phyloP scores from a whole-genome alignment of 2,888 invertebrate species.

The Drosophila macrospina region DNA sequence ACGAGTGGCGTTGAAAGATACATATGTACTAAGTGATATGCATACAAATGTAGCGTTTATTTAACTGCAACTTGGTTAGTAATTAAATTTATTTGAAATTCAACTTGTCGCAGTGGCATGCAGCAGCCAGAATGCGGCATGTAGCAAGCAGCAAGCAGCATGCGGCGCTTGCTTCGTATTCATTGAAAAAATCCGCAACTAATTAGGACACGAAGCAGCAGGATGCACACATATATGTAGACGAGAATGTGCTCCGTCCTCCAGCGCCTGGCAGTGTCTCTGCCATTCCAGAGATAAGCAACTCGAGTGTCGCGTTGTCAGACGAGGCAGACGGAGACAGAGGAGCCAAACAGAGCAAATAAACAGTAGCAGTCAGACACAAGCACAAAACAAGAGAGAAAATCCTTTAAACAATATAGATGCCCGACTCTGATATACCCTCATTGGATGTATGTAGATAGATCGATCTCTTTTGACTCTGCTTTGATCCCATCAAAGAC shows the following conservation, averaged over 20 bases:
- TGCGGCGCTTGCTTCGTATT: slow-evolving; percentile 40
- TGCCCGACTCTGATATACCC: slow-evolving; percentile 14
- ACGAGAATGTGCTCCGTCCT: slow-evolving; percentile 25
- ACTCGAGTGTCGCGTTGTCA: slow-evolving; percentile 41
- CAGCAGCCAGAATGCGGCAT: slow-evolving; percentile 33
- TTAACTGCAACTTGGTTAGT: slow-evolving; percentile 64
- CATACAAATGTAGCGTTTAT: slow-evolving; percentile 49
- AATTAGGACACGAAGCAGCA: slow-evolving; percentile 64
- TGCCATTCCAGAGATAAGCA: slow-evolving; percentile 52
- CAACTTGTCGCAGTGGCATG: slow-evolving; percentile 66
- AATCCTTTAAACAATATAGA: background rate
- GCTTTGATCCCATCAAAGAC: background rate
- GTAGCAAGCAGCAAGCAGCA: slow-evolving; percentile 28
- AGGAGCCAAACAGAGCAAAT: slow-evolving; percentile 44
- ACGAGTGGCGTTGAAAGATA: slow-evolving; percentile 36
- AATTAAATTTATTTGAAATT: slow-evolving; percentile 74
- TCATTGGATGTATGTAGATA: background rate
- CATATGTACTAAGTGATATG: slow-evolving; percentile 11
- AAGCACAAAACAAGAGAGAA: slow-evolving; percentile 20
- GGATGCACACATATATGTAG: slow-evolving; percentile 32
- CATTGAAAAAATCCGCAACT: slow-evolving; percentile 77
- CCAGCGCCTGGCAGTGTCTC: slow-evolving; percentile 9
- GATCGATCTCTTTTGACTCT: background rate
- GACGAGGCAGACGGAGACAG: too few species aligned
- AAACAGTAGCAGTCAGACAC: slow-evolving; percentile 42